Conservation (phyloP, 2,113 vertebrate species). For the Tupaia chinensis region DNA sequence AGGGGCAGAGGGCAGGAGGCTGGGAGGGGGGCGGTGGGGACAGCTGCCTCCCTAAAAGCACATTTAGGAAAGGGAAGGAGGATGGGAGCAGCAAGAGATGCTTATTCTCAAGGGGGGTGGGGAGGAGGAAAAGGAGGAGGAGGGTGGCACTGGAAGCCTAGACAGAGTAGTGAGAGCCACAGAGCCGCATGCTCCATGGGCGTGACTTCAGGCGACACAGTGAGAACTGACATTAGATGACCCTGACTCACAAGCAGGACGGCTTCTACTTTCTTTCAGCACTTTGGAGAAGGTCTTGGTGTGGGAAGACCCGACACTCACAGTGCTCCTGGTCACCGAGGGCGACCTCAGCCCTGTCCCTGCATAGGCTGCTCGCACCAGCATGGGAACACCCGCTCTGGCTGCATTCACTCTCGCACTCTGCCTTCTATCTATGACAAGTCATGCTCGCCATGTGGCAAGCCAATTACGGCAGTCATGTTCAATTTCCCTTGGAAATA, state of each 20-base stretch:
- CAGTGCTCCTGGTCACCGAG: too few relatives aligned
- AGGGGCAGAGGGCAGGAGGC: neutral
- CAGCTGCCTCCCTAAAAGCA: neutral
- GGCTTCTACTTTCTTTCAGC: neutral
- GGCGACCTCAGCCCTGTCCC: neutral
- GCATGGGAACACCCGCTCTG: neutral
- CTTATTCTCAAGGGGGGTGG: slow-evolving; percentile 33
- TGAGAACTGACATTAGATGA: neutral
- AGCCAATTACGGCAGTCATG: neutral
- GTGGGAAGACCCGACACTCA: neutral
- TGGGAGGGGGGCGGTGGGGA: neutral
- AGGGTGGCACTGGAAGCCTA: neutral
- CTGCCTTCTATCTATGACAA: slow-evolving; percentile 64
- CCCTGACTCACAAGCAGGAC: neutral
- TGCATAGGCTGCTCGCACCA: neutral
- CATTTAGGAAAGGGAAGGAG: neutral
- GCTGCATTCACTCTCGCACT: slow-evolving; percentile 54
- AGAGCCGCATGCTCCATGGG: neutral
- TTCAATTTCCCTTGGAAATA: slow-evolving; percentile 54
- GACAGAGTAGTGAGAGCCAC: neutral
- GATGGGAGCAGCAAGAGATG: neutral
- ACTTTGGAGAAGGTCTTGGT: neutral
- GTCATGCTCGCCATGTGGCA: slow-evolving; percentile 34
- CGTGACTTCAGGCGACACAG: neutral
- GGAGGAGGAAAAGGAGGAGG: too few relatives aligned